Evolutionary conservation across 2,797 vertebrate species (phyloP).

Genomic region (Forpus xanthops): DNA sequence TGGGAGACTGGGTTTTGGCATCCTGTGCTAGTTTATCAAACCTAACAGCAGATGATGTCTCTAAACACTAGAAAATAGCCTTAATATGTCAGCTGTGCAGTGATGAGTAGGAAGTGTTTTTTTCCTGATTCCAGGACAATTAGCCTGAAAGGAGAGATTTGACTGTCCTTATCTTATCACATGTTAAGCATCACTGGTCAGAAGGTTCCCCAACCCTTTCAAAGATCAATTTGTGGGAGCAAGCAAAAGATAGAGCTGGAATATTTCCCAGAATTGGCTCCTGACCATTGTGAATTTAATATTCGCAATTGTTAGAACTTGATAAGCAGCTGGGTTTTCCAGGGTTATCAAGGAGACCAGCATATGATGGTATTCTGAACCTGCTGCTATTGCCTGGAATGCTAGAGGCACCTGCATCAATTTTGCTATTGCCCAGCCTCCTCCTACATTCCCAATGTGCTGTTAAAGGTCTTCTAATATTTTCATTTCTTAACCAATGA

Average conservation of each 20-base stretch:
- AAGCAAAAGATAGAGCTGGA: neutral
- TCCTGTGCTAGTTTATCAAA: neutral
- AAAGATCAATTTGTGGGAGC: neutral
- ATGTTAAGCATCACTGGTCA: neutral
- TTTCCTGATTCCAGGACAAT: neutral
- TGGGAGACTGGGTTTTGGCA: neutral
- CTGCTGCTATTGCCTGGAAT: neutral
- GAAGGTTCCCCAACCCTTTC: neutral
- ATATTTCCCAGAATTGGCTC: neutral
- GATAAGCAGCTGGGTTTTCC: neutral
- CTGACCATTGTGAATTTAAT: neutral
- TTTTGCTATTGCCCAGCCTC: neutral
- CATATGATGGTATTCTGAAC: neutral
- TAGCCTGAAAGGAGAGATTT: neutral
- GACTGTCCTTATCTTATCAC: neutral
- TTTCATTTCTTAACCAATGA: neutral
- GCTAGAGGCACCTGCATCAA: neutral
- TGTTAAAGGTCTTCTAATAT: neutral
- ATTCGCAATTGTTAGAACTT: neutral
- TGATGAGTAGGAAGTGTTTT: neutral
- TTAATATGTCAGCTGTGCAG: neutral
- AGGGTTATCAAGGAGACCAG: neutral
- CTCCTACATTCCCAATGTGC: neutral
- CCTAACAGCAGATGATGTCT: neutral
- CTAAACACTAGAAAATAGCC: neutral